Evolutionary conservation across 2,797 vertebrate species (phyloP), one percentile per base, ranked within the genome.

Genomic region (Parauchenoglanis punctatus): DNA sequence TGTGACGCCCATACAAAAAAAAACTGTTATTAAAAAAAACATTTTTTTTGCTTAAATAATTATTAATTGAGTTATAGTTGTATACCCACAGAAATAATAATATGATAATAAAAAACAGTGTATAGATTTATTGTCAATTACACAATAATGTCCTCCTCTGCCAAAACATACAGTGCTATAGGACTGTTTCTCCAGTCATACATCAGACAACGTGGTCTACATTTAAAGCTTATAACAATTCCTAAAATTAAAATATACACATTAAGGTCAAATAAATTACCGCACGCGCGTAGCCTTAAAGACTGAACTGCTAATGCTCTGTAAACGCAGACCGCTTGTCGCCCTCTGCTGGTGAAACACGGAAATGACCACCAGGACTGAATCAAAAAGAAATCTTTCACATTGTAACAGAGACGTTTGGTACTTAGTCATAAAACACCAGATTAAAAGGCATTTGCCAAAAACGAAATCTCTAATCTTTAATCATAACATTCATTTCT

Each of bases 321-420:
- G 61, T 67, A 5, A 58, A 59, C 2, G 49, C 31, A 61, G 44
- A n/a, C 25, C 7, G 40, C 12, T 11, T 91, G 89, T 91, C 91
- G 91, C 95, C 94, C 90, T 93, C 94, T 35, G 87, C 92, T 95
- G 95, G 93, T 54, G n/a, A 67, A 46, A 85, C 35, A 6, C 23
- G 67, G 70, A 59, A 35, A 67, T 76, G n/a, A 56, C 4, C 40
- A 40, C 40, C 46, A 68, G 63, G 46, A 49, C 20, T 67, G 7
- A 31, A 13, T 68, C 4, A 58, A 11, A 10, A 17, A 77, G 17
- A 52, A 7, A 10, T 58, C 13, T 18, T 56, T 7, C n/a, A 54
- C 49, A 28, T 20, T 20, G 2, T 13, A 18, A 28, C 15, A 20
- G 46, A 76, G 72, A 73, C 15, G 17, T 20, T 10, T 6, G 10